A percentile compares a stretch with the other conserved stretches of the same genome.
Conservation (phyloP, 92 coral and sea anemone genomes). For the Siderastrea radians region DNA sequence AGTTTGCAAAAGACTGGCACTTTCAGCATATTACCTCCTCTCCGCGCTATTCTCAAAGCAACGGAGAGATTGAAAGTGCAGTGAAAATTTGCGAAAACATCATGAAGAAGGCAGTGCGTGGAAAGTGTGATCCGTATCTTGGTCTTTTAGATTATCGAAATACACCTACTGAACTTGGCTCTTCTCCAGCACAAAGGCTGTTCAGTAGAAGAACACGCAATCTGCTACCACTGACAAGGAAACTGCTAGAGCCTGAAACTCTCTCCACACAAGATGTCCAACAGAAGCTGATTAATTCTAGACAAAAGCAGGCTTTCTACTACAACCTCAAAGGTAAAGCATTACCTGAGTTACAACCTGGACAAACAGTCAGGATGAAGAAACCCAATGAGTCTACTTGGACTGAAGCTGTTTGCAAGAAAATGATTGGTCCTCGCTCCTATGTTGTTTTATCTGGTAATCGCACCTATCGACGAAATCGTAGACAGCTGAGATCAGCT, state of each 20-base stretch:
- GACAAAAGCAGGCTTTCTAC: constrained; percentile 34
- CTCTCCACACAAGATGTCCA: constrained; percentile 14
- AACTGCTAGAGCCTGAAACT: constrained; percentile 40
- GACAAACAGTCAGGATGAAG: constrained; percentile 46
- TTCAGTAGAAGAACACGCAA: constrained; percentile 52
- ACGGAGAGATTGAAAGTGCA: constrained; percentile 36
- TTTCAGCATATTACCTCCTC: constrained; percentile 43
- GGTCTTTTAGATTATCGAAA: constrained; percentile 37
- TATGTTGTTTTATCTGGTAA: neutral
- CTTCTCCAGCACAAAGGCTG: constrained; percentile 49
- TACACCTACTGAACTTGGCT: constrained; percentile 32
- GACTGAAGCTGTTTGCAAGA: neutral
- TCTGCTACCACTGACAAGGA: constrained; percentile 27
- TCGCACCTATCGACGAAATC: neutral
- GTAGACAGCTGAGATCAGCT: too few relatives aligned
- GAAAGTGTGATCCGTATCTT: constrained; percentile 45
- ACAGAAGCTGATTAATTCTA: constrained; percentile 24
- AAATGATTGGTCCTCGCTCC: neutral
- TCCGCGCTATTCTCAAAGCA: constrained; percentile 25
- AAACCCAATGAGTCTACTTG: constrained; percentile 21
- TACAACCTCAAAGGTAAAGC: too few relatives aligned
- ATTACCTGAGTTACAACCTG: too few relatives aligned
- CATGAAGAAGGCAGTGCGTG: too few relatives aligned
- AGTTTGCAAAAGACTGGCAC: constrained; percentile 49
- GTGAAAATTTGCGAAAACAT: too few relatives aligned